A percentile compares a stretch with the other conserved stretches of the same genome.
phyloP scores from a whole-genome alignment of 1,140 invertebrate genomes.

The Brachionus sp. region DNA sequence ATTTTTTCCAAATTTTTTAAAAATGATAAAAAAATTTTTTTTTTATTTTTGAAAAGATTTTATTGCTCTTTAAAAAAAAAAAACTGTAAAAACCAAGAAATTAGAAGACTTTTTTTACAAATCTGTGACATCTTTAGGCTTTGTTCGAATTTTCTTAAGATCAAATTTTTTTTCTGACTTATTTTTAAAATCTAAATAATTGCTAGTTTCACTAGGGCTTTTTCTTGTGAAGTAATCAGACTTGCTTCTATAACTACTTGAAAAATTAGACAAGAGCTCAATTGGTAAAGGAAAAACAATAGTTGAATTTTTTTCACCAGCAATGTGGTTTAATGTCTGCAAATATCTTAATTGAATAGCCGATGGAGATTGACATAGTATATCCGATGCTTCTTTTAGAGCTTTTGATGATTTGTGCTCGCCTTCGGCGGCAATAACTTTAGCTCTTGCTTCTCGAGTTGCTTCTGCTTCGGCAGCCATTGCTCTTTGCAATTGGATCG shows the following conservation, averaged over 20 bases:
- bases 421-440: constrained; percentile 50
- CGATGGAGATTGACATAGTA: constrained; percentile 63
- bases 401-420: constrained; percentile 43
- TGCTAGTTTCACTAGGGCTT: background rate
- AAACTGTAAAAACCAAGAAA: background rate
- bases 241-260: background rate
- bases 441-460: constrained; percentile 53
- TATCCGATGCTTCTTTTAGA: constrained; percentile 45
- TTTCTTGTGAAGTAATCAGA: background rate
- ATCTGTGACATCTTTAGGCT: background rate
- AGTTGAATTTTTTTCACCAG: constrained; percentile 94
- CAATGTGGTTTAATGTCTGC: constrained; percentile 87
- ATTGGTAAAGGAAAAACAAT: constrained; percentile 94
- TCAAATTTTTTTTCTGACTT: background rate
- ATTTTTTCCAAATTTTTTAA: background rate
- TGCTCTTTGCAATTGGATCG: constrained; percentile 53
- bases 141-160: background rate
- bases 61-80: background rate
- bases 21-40: background rate
- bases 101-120: background rate
- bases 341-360: constrained; percentile 74
- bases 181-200: background rate
- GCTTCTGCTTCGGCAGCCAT: constrained; percentile 57
- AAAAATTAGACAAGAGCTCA: constrained; percentile 68
- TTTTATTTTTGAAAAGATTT: no score